Conservation (phyloP, 2,888 invertebrate genomes). For the Cetonia aurata region DNA sequence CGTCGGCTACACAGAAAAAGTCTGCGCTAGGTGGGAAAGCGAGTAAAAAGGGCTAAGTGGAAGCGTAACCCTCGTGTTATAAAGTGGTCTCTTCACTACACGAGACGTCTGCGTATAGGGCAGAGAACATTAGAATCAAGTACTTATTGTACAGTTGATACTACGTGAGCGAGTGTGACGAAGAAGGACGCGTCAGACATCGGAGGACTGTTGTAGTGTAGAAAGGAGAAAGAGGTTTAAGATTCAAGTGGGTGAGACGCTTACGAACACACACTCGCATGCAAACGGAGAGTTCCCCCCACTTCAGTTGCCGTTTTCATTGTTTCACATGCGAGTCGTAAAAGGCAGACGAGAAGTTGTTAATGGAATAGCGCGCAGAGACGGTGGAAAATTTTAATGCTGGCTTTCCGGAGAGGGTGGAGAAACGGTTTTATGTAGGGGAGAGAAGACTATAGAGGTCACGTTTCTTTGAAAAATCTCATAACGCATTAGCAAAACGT, state of each 20-base stretch:
- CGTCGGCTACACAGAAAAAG: not conserved
- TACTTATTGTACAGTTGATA: conserved; percentile 38
- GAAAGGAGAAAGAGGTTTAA: conserved; percentile 18
- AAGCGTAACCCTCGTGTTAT: conserved; percentile 38
- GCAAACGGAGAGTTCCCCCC: not conserved
- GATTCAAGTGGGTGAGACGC: conserved; percentile 17
- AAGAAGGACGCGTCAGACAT: conserved; percentile 27
- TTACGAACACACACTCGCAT: conserved; percentile 10
- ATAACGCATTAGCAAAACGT: too few relatives aligned
- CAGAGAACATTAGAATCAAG: conserved; percentile 38
- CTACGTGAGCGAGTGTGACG: conserved; percentile 8
- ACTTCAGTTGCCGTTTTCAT: conserved; percentile 26
- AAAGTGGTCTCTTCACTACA: conserved; percentile 37
- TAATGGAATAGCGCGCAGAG: too few relatives aligned
- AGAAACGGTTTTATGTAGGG: too few relatives aligned
- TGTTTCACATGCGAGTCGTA: conserved; percentile 12
- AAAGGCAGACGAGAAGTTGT: too few relatives aligned
- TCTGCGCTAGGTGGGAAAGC: not conserved
- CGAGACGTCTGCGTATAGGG: conserved; percentile 35
- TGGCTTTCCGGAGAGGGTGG: too few relatives aligned
- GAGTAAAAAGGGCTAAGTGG: conserved; percentile 31
- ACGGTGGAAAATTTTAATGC: too few relatives aligned
- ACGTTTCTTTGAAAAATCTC: too few relatives aligned
- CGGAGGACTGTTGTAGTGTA: not conserved
- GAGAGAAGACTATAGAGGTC: too few relatives aligned